phyloP scores from a whole-genome alignment of 53 echinoderm and acorn worm species.

The Crossaster papposus region DNA sequence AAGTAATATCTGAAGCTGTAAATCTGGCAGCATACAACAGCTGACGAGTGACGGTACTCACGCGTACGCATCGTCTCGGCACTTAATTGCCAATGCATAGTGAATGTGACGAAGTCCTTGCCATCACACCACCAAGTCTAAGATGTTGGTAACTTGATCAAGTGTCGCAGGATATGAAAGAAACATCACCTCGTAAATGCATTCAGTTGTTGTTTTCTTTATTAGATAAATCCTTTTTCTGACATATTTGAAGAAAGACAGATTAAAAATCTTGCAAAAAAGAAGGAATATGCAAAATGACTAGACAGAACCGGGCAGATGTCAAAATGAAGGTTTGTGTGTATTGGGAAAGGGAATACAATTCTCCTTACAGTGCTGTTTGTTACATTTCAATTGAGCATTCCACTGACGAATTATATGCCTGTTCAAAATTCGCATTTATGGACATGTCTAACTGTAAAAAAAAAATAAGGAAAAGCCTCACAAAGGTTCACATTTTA shows the following conservation, averaged over 20 bases:
- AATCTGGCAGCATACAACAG: constrained; percentile 40
- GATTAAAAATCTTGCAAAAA: neutral
- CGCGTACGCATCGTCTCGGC: neutral
- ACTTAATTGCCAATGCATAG: constrained; percentile 58
- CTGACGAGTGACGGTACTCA: neutral
- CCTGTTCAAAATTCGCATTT: too few species aligned
- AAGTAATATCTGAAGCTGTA: neutral
- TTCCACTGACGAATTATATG: too few species aligned
- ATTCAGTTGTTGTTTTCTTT: neutral
- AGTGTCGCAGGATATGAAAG: constrained; percentile 23
- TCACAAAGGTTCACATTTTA: too few species aligned
- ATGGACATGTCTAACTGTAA: too few species aligned
- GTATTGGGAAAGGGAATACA: too few species aligned
- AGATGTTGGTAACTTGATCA: constrained; percentile 52
- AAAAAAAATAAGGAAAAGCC: too few species aligned
- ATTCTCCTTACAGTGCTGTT: too few species aligned
- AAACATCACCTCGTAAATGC: constrained; percentile 3
- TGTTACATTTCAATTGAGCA: too few species aligned
- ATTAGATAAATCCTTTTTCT: neutral
- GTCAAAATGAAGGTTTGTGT: too few species aligned
- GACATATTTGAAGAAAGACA: neutral
- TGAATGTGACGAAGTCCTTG: constrained; percentile 2
- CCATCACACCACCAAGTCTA: constrained; percentile 42
- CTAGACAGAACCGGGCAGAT: too few species aligned
- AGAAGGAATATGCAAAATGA: too few species aligned